phyloP scores from a whole-genome alignment of 2,113 vertebrate genomes.

The Podocnemis expansa region DNA sequence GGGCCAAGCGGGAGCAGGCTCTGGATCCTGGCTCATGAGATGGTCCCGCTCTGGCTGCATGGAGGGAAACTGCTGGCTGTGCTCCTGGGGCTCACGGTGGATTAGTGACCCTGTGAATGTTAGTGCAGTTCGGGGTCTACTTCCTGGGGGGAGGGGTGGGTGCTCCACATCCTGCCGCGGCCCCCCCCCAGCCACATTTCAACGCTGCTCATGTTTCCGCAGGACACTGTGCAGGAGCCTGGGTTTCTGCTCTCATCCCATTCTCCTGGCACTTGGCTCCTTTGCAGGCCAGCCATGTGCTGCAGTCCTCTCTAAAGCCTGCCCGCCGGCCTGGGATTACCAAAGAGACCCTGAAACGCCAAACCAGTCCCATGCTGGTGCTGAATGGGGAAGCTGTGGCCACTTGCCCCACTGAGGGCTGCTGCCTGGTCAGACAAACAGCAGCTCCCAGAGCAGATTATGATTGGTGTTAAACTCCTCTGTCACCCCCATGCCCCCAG shows the following conservation, averaged over 20 bases:
- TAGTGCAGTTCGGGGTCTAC: not conserved
- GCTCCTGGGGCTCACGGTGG: not conserved
- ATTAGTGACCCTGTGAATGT: not conserved
- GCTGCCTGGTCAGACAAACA: not conserved
- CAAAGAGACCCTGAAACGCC: not conserved
- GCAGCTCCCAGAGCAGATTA: not conserved
- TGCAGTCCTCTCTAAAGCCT: not conserved
- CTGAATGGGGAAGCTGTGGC: not conserved
- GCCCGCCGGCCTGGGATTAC: too few species aligned
- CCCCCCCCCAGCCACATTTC: not conserved
- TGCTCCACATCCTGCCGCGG: not conserved
- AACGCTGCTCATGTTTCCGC: not conserved
- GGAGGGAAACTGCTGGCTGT: not conserved
- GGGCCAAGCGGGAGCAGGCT: not conserved
- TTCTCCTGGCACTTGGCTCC: not conserved
- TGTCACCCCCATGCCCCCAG: rapidly evolving
- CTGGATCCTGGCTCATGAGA: not conserved
- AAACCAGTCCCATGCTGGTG: not conserved
- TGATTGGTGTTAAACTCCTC: rapidly evolving
- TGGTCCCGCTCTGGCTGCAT: not conserved
- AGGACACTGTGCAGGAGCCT: not conserved
- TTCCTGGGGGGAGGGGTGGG: not conserved
- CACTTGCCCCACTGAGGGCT: not conserved
- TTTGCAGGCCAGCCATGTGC: not conserved
- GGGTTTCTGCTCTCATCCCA: not conserved